These are phyloP conservation scores for Hoplostethus mediterraneus DNA, from an alignment of 2,797 vertebrate species.

Conservation along the genomic window DNA sequence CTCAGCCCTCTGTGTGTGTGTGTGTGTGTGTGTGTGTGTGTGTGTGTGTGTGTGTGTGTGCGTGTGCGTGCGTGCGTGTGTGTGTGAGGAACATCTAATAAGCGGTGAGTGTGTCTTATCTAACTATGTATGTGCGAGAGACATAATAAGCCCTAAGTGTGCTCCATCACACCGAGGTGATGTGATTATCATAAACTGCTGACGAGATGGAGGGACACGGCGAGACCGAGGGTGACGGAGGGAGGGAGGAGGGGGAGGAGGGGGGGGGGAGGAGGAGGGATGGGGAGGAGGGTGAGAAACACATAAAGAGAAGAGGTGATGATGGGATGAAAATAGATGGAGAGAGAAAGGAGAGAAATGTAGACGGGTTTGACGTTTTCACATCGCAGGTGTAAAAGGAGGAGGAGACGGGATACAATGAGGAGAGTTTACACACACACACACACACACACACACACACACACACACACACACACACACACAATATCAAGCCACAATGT, in stretches of 20 bases:
- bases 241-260: background rate
- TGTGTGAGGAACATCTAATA: no score
- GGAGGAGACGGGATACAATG: no score
- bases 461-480: no score
- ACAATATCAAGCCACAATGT: no score
- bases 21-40: slow-evolving; percentile 27
- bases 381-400: no score
- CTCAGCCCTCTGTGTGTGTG: slow-evolving; percentile 35
- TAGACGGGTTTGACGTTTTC: no score
- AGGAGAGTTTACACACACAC: no score
- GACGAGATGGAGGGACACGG: slow-evolving; percentile 63
- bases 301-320: no score
- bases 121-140: slow-evolving; percentile 9
- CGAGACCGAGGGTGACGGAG: slow-evolving; percentile 18
- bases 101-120: no score
- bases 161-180: slow-evolving; percentile 74
- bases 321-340: background rate
- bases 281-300: no score
- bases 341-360: background rate
- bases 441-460: no score
- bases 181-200: slow-evolving; percentile 82
- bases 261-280: background rate
- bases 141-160: slow-evolving; percentile 78
- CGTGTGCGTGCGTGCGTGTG: slow-evolving; percentile 16
- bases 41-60: background rate